Evolutionary conservation across 2,888 invertebrate genomes (phyloP).

Genomic region (Meiosimyza platycephala): DNA sequence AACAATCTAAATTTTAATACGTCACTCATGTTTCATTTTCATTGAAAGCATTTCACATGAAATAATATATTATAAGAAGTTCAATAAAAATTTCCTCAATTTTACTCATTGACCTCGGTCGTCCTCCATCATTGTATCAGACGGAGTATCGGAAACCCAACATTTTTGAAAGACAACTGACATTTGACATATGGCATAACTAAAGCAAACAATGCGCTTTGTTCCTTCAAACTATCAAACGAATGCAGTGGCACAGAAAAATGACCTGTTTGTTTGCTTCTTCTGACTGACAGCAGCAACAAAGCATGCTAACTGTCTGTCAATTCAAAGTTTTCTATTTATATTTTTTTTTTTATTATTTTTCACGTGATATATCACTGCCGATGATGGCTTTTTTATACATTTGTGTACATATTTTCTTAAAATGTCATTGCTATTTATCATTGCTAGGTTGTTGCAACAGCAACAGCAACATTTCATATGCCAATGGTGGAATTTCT

Average conservation of each 20-base stretch:
- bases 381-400: too few relatives aligned
- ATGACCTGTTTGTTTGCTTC: conserved; percentile 10
- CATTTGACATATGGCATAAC: conserved; percentile 24
- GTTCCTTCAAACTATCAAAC: neutral
- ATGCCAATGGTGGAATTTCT: too few relatives aligned
- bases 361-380: neutral
- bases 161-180: neutral
- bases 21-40: neutral
- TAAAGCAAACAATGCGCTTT: conserved; percentile 4
- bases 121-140: neutral
- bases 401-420: too few relatives aligned
- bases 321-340: neutral
- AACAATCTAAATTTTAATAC: too few relatives aligned
- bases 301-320: conserved; percentile 11
- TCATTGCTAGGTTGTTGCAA: too few relatives aligned
- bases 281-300: conserved; percentile 17
- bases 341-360: neutral
- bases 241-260: neutral
- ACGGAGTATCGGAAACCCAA: neutral
- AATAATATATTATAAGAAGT: neutral
- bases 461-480: too few relatives aligned
- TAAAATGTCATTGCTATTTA: too few relatives aligned
- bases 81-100: neutral
- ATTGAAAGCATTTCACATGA: neutral
- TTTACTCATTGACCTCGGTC: neutral